phyloP scores from a whole-genome alignment of 2,113 vertebrate genomes.

The Pituophis catenifer region DNA sequence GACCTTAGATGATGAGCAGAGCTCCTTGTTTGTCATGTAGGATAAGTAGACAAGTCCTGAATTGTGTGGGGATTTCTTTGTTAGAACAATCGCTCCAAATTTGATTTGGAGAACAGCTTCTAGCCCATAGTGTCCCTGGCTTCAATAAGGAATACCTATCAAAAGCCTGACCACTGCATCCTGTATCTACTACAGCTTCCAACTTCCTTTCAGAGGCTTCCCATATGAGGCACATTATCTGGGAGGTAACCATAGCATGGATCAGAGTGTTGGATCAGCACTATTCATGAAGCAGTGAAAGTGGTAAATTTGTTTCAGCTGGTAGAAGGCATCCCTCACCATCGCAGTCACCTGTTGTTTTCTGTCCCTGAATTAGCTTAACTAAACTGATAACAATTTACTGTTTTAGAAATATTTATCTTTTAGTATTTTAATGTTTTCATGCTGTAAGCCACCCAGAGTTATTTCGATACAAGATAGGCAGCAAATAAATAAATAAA shows the following conservation, averaged over 20 bases:
- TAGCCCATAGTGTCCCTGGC: background rate
- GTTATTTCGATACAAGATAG: background rate
- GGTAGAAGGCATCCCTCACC: background rate
- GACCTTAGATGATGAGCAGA: background rate
- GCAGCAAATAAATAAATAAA: background rate
- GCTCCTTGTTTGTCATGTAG: background rate
- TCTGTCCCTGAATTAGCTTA: background rate
- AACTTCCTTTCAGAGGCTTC: background rate
- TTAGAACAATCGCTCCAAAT: background rate
- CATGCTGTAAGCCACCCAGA: background rate
- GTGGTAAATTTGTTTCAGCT: background rate
- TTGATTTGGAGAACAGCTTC: background rate
- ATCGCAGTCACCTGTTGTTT: conserved; percentile 4
- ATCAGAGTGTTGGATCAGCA: background rate
- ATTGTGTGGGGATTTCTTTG: background rate
- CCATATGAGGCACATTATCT: background rate
- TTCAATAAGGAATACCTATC: background rate
- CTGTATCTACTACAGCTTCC: background rate
- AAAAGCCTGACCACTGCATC: background rate
- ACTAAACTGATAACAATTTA: background rate
- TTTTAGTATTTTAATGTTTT: background rate
- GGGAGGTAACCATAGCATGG: background rate
- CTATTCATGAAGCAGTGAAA: background rate
- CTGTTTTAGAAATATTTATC: background rate
- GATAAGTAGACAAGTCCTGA: background rate